phyloP scores from a whole-genome alignment of 1,140 invertebrate species.

The Papilio xuthus region DNA sequence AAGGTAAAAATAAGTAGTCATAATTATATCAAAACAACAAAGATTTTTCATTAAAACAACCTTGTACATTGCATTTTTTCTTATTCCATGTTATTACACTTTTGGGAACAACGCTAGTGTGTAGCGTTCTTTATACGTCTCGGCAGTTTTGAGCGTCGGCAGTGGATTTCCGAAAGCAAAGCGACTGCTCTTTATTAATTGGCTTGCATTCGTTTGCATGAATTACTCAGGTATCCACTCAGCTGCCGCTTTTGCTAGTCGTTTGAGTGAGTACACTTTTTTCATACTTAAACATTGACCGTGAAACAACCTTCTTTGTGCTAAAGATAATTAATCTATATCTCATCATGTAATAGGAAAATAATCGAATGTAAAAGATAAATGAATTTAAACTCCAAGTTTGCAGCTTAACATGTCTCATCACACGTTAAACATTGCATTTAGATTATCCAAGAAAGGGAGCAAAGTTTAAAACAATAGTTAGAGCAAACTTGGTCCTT shows the following conservation, averaged over 20 bases:
- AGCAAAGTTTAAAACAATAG: constrained; percentile 24
- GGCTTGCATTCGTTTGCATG: constrained; percentile 80
- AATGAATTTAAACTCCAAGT: neutral
- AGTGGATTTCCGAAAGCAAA: constrained; percentile 72
- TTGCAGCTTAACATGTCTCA: neutral
- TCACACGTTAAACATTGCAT: constrained; percentile 29
- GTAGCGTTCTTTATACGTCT: constrained; percentile 28
- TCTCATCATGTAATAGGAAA: too few relatives aligned
- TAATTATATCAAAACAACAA: neutral
- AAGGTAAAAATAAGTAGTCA: neutral
- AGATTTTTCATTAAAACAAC: too few relatives aligned
- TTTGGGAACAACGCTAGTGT: neutral
- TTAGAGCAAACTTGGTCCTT: constrained; percentile 26
- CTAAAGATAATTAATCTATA: too few relatives aligned
- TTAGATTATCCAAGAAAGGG: constrained; percentile 35
- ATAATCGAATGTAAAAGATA: neutral
- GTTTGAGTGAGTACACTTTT: neutral
- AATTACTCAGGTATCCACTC: constrained; percentile 74
- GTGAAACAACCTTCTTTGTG: too few relatives aligned
- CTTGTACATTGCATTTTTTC: too few relatives aligned
- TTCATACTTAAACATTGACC: neutral
- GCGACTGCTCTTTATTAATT: constrained; percentile 75
- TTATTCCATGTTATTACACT: neutral
- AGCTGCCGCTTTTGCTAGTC: constrained; percentile 41
- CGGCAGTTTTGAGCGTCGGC: constrained; percentile 54